phyloP scores from a whole-genome alignment of 1,140 invertebrate species.

The Galendromus occidentalis region DNA sequence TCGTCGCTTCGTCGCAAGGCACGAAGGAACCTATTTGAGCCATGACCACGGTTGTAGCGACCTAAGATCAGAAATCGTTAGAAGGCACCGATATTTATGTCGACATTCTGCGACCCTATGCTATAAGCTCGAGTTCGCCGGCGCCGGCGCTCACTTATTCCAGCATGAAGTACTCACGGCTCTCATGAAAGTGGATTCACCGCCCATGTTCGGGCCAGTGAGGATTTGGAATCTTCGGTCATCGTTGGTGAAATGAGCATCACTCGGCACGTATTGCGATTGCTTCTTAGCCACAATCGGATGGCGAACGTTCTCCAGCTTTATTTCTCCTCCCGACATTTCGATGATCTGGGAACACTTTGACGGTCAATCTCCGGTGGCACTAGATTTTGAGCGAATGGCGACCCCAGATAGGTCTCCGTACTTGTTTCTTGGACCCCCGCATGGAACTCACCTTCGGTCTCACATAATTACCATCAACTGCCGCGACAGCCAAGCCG shows the following conservation, averaged over 20 bases:
- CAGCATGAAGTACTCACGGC: conserved; percentile 41
- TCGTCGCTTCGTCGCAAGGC: conserved; percentile 52
- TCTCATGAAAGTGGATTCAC: conserved; percentile 90
- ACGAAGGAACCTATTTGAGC: conserved; percentile 87
- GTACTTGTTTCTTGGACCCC: too few species aligned
- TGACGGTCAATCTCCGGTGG: too few species aligned
- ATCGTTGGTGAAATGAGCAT: conserved; percentile 29
- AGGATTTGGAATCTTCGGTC: conserved; percentile 53
- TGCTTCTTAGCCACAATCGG: neutral
- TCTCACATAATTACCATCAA: conserved; percentile 50
- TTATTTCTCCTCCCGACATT: too few species aligned
- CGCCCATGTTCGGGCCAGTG: conserved; percentile 95
- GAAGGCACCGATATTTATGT: neutral
- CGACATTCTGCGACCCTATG: too few species aligned
- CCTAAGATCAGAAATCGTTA: conserved; percentile 23
- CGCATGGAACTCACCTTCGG: conserved; percentile 47
- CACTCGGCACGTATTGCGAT: conserved; percentile 8
- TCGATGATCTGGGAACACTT: too few species aligned
- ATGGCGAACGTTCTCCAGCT: neutral
- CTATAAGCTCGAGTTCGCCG: too few species aligned
- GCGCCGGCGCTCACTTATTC: too few species aligned
- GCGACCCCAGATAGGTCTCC: too few species aligned
- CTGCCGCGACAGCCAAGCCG: conserved; percentile 55
- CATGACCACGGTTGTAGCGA: conserved; percentile 58
- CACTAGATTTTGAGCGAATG: too few species aligned